These are phyloP conservation scores for Cartodere bifasciata DNA, from an alignment of 2,888 invertebrate genomes.

Conservation along the genomic window DNA sequence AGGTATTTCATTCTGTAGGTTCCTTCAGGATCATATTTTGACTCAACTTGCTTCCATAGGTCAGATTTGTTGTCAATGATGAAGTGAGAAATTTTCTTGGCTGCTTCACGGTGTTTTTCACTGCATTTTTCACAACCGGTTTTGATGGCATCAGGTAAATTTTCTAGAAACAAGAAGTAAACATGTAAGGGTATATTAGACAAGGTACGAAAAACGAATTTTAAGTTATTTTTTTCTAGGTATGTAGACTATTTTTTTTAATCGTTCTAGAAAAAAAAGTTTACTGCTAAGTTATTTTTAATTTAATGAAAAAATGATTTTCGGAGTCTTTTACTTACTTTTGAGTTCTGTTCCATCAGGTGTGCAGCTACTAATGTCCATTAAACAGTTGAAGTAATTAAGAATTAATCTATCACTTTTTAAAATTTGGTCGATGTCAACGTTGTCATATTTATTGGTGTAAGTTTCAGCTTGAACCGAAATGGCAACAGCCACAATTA, in stretches of 20 bases:
- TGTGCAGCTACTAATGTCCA: slow-evolving; percentile 47
- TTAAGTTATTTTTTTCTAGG: too few relatives aligned
- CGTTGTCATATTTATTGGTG: slow-evolving; percentile 46
- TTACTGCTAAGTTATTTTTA: too few relatives aligned
- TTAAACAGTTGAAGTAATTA: slow-evolving; percentile 49
- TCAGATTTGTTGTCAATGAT: slow-evolving; percentile 48
- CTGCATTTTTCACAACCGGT: slow-evolving; percentile 52
- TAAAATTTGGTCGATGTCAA: slow-evolving; percentile 51
- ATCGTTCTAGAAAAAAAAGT: too few relatives aligned
- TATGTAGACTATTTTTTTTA: too few relatives aligned
- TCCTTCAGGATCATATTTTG: slow-evolving; percentile 53
- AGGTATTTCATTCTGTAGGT: slow-evolving; percentile 49
- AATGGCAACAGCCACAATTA: too few relatives aligned
- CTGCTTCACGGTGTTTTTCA: slow-evolving; percentile 44
- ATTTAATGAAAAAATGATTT: too few relatives aligned
- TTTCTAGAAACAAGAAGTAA: slow-evolving; percentile 35
- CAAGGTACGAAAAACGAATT: too few relatives aligned
- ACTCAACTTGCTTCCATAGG: slow-evolving; percentile 47
- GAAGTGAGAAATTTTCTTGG: slow-evolving; percentile 47
- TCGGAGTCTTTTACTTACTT: too few relatives aligned
- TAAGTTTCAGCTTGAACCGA: too few relatives aligned
- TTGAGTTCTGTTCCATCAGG: slow-evolving; percentile 45
- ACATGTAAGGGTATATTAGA: too few relatives aligned
- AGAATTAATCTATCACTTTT: slow-evolving; percentile 46
- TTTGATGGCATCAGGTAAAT: slow-evolving; percentile 53